Evolutionary conservation across 2,888 invertebrate species (phyloP).

Genomic region (Sminthurinus aureus): DNA sequence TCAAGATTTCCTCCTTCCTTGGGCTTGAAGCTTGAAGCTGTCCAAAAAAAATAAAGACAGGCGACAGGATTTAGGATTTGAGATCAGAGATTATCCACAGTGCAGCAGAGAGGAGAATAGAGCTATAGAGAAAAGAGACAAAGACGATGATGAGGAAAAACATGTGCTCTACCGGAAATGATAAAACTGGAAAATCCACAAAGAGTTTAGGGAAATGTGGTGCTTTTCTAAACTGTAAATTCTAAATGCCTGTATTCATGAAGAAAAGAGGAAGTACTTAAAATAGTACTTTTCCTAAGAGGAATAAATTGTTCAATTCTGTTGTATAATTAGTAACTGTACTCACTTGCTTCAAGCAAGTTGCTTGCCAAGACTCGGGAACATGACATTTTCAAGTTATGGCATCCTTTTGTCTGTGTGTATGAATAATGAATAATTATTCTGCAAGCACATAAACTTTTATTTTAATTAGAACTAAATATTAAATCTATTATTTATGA

Average conservation of each 20-base stretch:
- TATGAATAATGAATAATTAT: too few species aligned
- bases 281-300: background rate
- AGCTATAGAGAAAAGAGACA: background rate
- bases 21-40: too few species aligned
- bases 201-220: too few species aligned
- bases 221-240: background rate
- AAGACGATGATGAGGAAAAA: background rate
- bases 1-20: background rate
- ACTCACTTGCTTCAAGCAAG: background rate
- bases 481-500: too few species aligned
- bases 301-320: background rate
- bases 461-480: slow-evolving; percentile 2
- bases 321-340: background rate
- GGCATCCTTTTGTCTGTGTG: too few species aligned
- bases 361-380: background rate
- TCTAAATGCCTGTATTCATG: background rate
- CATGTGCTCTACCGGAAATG: slow-evolving; percentile 1
- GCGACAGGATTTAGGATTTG: too few species aligned
- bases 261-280: background rate
- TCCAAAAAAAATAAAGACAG: too few species aligned
- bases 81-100: too few species aligned
- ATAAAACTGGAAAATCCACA: background rate
- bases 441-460: background rate
- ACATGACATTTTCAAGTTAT: background rate
- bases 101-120: too few species aligned